Base-by-base conservation (phyloP, 2,113 vertebrate genomes). In the Motacilla tschutschensis region DNA sequence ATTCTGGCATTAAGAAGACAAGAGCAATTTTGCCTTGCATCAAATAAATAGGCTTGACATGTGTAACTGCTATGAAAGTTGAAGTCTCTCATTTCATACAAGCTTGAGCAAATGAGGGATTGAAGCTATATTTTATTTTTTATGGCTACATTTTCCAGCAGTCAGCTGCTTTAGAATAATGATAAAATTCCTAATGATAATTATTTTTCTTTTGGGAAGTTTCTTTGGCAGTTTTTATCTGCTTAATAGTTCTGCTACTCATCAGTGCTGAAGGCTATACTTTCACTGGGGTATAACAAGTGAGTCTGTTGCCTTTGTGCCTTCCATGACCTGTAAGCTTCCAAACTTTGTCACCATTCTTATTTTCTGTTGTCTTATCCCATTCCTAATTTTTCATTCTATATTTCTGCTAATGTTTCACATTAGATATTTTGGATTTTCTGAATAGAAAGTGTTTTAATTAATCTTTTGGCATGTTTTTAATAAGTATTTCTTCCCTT, bases 11-110 rank as follows among this genome's bases (percentile, higher is more conserved):
- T 57, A 40, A 67, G 57, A 66, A 36, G 12, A 40, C 9, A 80
- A n/a, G 31, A 57, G 10, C 10, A 70, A 17, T 65, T 67, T 57
- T 40, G 22, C 1, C 14, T 90, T 12, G 17, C 33, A 46, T 57
- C 22, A 51, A 46, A 69, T 14, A 40, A 65, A 65, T 86, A 69
- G 16, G 14, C 19, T 67, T 57, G 19, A n/a, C 8, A 4, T 33
- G 10, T 50, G 2, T 41, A 82, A 54, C 24, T 33, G 19, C 21
- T n/a, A 31, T 65, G 57, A 62, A 88, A 76, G 48, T 25, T 66
- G 91, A 93, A 93, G 60, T 75, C 85, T 94, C 87, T 95, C 59
- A 92, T 96, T 96, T 97, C 81, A 87, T 95, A 65, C 59, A 93
- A 85, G 69, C 82, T 84, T 88, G 94, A 73, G 87, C 86, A 97